Percentiles rank a stretch among this genome's conserved stretches.
Conservation (phyloP, 2,797 vertebrate genomes). For the Pteropus rufus region DNA sequence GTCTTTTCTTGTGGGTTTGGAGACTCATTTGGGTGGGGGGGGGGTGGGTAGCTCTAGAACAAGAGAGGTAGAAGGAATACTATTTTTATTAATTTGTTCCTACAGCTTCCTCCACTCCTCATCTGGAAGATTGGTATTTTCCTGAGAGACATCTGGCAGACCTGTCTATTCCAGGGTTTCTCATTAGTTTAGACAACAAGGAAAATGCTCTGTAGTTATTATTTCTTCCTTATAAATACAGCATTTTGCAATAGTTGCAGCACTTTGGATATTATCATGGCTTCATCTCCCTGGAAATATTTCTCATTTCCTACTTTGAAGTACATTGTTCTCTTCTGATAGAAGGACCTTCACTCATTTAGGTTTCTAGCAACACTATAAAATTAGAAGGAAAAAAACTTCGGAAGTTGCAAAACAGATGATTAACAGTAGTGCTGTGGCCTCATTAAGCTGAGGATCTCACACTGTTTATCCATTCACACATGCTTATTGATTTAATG, state of each 20-base stretch:
- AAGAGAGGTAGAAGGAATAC: not conserved
- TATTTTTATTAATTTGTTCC: constrained; percentile 49
- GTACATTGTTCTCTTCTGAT: constrained; percentile 6
- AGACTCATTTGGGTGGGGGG: not conserved
- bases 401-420: constrained; percentile 72
- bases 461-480: constrained; percentile 77
- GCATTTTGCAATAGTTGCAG: not conserved
- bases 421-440: constrained; percentile 68
- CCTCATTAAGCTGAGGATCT: constrained; percentile 66
- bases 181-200: constrained; percentile 39
- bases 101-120: not conserved
- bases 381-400: constrained; percentile 60
- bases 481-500: constrained; percentile 80
- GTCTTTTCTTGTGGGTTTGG: not conserved
- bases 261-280: not conserved
- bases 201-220: not conserved
- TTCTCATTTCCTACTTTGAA: constrained; percentile 44
- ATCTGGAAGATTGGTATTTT: constrained; percentile 40
- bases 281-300: constrained; percentile 16
- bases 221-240: constrained; percentile 28
- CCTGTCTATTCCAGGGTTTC: not conserved
- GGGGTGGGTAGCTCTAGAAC: not conserved
- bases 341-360: not conserved
- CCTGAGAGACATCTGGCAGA: not conserved
- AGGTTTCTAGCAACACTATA: constrained; percentile 35